Conservation (phyloP, 2,797 vertebrate species). For the Apodemus agrarius region DNA sequence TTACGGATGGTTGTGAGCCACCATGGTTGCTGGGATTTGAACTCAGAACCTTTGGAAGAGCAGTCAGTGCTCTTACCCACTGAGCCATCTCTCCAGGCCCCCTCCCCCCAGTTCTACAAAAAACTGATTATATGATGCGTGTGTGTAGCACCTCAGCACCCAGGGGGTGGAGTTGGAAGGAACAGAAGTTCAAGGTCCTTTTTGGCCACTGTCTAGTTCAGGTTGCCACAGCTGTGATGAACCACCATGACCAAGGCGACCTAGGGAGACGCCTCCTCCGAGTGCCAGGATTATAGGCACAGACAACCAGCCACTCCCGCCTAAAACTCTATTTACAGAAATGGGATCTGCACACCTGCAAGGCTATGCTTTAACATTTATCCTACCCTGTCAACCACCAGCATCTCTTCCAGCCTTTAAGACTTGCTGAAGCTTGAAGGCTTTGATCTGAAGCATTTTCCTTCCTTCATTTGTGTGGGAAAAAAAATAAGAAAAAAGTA, state of each 20-base stretch:
- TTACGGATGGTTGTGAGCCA: no score
- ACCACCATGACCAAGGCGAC: background rate
- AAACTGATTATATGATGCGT: background rate
- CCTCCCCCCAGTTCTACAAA: background rate
- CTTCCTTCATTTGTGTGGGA: no score
- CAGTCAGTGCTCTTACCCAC: no score
- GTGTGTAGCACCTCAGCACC: background rate
- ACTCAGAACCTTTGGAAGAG: no score
- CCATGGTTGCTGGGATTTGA: no score
- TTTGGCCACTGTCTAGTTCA: background rate
- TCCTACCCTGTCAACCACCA: background rate
- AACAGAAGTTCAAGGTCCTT: background rate
- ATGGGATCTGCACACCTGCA: background rate
- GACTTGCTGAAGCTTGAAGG: background rate
- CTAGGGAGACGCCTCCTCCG: background rate
- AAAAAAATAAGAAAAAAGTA: background rate
- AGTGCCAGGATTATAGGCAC: background rate
- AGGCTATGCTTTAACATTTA: background rate
- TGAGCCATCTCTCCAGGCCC: no score
- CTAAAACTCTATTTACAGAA: background rate
- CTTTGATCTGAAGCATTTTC: background rate
- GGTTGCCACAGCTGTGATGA: background rate
- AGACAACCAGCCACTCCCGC: background rate
- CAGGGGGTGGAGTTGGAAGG: background rate
- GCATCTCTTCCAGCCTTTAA: background rate